Conservation (phyloP, 2,113 vertebrate genomes). For the Muscicapa adusta region DNA sequence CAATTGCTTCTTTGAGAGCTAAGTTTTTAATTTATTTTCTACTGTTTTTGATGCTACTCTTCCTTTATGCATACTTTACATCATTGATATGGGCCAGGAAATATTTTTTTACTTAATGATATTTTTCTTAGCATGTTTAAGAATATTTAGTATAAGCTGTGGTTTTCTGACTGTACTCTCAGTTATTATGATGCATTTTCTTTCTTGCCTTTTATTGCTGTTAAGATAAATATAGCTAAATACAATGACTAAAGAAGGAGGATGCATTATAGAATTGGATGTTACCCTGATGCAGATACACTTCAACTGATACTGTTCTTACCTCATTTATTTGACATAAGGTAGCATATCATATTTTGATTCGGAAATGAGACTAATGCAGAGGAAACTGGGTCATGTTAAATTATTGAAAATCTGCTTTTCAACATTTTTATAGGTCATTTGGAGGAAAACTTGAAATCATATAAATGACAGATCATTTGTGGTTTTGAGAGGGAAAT, state of each 20-base stretch:
- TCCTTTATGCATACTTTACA: neutral
- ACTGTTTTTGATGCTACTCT: neutral
- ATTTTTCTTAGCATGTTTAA: neutral
- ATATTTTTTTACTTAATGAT: neutral
- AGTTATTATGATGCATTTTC: neutral
- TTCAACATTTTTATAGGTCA: neutral
- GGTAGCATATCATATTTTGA: neutral
- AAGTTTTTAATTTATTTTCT: neutral
- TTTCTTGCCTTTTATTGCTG: neutral
- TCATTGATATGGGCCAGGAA: neutral
- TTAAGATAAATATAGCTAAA: neutral
- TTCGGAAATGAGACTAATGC: neutral
- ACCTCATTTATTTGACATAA: neutral
- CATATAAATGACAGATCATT: neutral
- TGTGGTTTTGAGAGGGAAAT: neutral
- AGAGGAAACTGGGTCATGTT: neutral
- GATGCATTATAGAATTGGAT: neutral
- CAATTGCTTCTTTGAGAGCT: neutral
- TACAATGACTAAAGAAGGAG: neutral
- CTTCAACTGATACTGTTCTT: neutral
- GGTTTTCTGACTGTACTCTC: neutral
- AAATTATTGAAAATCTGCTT: neutral
- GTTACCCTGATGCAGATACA: neutral
- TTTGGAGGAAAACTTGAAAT: neutral
- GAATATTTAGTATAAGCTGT: neutral